These are phyloP conservation scores for Gulo gulo DNA, from an alignment of 2,113 vertebrate species.

Conservation along the genomic window DNA sequence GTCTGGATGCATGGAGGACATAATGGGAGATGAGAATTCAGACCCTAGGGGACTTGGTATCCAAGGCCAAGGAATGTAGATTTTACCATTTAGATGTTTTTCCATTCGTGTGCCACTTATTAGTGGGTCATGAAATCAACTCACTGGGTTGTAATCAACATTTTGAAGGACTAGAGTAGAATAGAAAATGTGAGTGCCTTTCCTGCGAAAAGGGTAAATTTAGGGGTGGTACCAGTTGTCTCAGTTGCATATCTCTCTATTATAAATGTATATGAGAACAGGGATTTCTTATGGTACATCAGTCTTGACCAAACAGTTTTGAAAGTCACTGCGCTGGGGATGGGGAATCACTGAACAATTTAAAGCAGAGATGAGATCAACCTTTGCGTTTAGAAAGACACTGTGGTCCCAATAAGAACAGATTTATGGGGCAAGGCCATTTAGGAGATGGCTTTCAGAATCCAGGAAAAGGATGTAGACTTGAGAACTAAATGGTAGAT, in stretches of 20 bases:
- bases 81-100: not conserved
- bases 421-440: not conserved
- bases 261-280: not conserved
- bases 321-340: not conserved
- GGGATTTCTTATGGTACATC: not conserved
- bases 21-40: not conserved
- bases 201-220: not conserved
- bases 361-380: not conserved
- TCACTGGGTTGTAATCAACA: not conserved
- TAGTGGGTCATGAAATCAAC: not conserved
- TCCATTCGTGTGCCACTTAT: not conserved
- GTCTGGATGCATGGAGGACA: accelerated
- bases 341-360: not conserved
- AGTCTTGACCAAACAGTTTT: not conserved
- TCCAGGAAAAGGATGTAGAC: not conserved
- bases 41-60: no score
- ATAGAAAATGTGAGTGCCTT: not conserved
- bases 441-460: not conserved
- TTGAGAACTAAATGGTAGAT: not conserved
- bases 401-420: not conserved
- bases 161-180: not conserved
- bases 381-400: not conserved
- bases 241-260: not conserved
- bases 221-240: not conserved
- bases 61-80: not conserved